Evolutionary conservation across 2,113 vertebrate species (phyloP), one percentile per base, ranked within the genome.

Genomic region (Cacatua alba): DNA sequence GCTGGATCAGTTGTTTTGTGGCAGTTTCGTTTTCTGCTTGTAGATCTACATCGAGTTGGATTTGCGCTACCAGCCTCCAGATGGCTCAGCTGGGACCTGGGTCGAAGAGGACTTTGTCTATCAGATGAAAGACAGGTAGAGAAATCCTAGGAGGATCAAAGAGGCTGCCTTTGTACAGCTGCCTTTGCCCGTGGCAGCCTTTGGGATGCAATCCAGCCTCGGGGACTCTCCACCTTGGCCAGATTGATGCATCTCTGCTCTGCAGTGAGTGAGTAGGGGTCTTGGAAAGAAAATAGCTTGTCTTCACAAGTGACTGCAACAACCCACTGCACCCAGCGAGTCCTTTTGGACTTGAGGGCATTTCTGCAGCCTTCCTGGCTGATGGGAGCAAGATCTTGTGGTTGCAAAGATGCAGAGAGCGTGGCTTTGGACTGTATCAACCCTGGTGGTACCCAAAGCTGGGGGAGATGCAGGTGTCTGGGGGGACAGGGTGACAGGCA

Each of bases 31-130:
- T 79, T 86, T 93, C 48, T 88, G 29, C 48, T 81, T 95, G 83
- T 80, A 99, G 99, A 99, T 99, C 79, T 98, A 98, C n/a, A 96
- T 99, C 15, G 99, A 99, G 95, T 90, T 99, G 97, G 99, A 99
- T 62, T 97, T 99, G 82, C 97, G 98, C 31, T 99, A 99, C 86
- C 98, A 98, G 65, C 99, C 99, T 33, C 96, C 99, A 31, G 98
- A 99, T 85, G 98, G 98, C 35, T 95, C 98, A 62, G 98, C 96
- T 12, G 99, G 99, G 48, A 88, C 94, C 13, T 99, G 99, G 99
- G 91, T 95, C 52, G 98, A 98, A 91, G 97, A 97, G 6, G 99
- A 99, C 91, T 99, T 99, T 91, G 94, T 98, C 60, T 82, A 90
- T 88, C 87, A 94, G 41, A 95, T 94, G 84, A 90, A 37, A 74